These are phyloP conservation scores for Gouania willdenowi DNA, from an alignment of 2,797 vertebrate species.

Conservation along the genomic window DNA sequence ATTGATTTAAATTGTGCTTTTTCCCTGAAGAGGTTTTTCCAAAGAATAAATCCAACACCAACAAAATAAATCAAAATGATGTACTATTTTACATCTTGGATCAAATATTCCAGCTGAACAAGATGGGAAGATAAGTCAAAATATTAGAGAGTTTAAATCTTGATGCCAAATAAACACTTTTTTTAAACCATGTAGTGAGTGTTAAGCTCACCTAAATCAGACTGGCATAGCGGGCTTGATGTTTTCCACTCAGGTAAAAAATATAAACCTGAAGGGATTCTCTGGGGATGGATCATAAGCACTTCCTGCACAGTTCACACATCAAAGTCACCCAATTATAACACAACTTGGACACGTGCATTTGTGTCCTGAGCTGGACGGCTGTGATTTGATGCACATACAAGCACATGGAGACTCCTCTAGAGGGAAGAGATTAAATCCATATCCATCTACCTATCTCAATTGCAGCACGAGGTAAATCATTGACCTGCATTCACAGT, in stretches of 20 bases:
- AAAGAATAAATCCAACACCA: no score
- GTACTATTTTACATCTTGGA: no score
- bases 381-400: constrained; percentile 6
- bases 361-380: constrained; percentile 7
- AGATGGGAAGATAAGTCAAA: no score
- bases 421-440: constrained; percentile 1
- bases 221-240: constrained; percentile 8
- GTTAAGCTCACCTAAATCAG: constrained; percentile 28
- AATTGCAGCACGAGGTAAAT: constrained; percentile 23
- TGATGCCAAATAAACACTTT: not conserved
- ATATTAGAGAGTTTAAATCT: not conserved
- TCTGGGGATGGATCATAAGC: constrained; percentile 35
- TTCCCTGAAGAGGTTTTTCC: no score
- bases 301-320: constrained; percentile 39
- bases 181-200: constrained; percentile 31
- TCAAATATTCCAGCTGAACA: no score
- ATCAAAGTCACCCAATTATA: constrained; percentile 59
- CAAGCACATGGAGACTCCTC: not conserved
- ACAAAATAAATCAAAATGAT: not conserved
- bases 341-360: constrained; percentile 16
- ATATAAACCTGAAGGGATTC: constrained; percentile 32
- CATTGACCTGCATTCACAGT: constrained; percentile 29
- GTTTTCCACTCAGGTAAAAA: constrained; percentile 22
- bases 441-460: constrained; percentile 2
- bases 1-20: no score